phyloP scores from a whole-genome alignment of 1,140 invertebrate species.

The Anastrepha ludens region DNA sequence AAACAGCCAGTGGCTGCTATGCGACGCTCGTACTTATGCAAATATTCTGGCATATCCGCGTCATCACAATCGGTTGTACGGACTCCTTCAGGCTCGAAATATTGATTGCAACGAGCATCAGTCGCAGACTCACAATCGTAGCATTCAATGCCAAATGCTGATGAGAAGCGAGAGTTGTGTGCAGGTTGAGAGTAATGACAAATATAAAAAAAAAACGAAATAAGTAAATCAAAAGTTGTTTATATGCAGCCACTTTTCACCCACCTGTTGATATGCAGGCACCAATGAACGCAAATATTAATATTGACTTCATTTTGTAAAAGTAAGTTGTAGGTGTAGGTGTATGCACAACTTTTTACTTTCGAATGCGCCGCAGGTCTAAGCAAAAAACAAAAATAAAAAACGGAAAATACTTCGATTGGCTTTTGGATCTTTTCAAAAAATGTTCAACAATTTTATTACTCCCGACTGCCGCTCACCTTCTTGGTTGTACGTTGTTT shows the following conservation, averaged over 20 bases:
- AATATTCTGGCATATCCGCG: constrained; percentile 61
- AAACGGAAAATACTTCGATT: not conserved
- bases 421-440: not conserved
- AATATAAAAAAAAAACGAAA: too few species aligned
- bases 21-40: constrained; percentile 59
- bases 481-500: not conserved
- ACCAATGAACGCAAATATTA: not conserved
- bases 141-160: constrained; percentile 63
- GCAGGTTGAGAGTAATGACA: too few species aligned
- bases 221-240: too few species aligned
- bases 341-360: too few species aligned
- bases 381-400: not conserved
- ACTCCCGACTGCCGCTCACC: not conserved
- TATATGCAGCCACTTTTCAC: not conserved
- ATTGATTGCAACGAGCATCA: constrained; percentile 65
- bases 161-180: not conserved
- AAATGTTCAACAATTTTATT: too few species aligned
- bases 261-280: constrained; percentile 14
- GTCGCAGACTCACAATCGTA: constrained; percentile 69
- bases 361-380: not conserved
- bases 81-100: constrained; percentile 65
- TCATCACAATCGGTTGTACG: constrained; percentile 66
- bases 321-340: not conserved
- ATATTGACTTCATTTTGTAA: not conserved
- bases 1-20: constrained; percentile 64